Percentiles rank a stretch among this genome's conserved stretches.
Conservation (phyloP, 2,797 vertebrate species). For the Anisognathus igniventris region DNA sequence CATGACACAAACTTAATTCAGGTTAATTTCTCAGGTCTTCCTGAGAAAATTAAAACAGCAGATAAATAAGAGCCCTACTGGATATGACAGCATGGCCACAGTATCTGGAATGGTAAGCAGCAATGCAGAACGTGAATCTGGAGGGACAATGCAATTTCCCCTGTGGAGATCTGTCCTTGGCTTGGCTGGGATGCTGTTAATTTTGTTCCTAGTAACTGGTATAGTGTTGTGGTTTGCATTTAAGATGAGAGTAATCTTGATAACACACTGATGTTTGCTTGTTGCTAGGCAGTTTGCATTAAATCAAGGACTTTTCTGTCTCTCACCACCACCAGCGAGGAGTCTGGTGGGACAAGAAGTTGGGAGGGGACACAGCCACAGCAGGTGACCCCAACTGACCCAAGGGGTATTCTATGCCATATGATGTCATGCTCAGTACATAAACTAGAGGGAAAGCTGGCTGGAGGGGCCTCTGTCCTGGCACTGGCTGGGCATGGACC, state of each 20-base stretch:
- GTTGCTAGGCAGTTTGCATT: background rate
- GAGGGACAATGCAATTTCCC: fast-evolving
- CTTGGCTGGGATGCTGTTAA: background rate
- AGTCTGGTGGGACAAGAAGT: background rate
- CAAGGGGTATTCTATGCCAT: background rate
- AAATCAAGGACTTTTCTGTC: background rate
- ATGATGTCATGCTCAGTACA: background rate
- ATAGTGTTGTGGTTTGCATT: background rate
- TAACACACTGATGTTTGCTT: background rate
- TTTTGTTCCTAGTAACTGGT: background rate
- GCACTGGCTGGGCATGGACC: background rate
- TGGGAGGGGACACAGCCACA: background rate
- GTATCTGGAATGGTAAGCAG: background rate
- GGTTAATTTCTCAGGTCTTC: background rate
- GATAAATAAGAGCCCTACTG: background rate
- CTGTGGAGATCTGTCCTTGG: background rate
- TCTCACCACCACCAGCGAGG: background rate
- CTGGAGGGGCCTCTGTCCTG: background rate
- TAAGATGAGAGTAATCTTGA: background rate
- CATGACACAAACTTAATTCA: fast-evolving
- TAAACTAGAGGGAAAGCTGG: background rate
- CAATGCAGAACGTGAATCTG: background rate
- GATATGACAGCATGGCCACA: background rate
- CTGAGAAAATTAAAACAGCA: background rate
- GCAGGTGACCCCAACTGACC: background rate